Evolutionary conservation across 2,113 vertebrate genomes (phyloP).

Genomic region (Arvicanthis niloticus): DNA sequence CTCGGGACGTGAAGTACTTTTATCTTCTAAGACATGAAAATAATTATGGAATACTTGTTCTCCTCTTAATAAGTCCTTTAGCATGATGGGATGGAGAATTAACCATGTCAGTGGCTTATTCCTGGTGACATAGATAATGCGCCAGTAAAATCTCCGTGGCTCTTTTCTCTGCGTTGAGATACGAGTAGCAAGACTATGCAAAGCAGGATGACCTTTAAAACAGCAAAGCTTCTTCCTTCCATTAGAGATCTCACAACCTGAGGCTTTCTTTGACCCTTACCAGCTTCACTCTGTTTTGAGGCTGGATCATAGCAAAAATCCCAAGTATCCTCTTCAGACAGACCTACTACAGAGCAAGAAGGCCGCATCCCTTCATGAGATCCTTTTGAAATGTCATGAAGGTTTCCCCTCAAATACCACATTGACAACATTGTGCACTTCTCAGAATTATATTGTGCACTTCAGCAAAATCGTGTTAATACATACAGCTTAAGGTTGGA

Average conservation of each 20-base stretch:
- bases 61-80: not conserved
- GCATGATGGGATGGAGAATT: not conserved
- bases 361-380: not conserved
- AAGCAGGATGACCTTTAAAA: not conserved
- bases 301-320: not conserved
- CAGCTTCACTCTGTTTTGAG: not conserved
- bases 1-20: slow-evolving; percentile 12
- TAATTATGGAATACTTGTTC: slow-evolving; percentile 1
- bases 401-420: not conserved
- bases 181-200: not conserved
- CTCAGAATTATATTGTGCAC: not conserved
- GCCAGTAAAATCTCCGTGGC: not conserved
- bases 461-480: not conserved
- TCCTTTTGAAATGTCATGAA: not conserved
- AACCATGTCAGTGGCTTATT: not conserved
- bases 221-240: not conserved
- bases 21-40: slow-evolving; percentile 31
- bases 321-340: not conserved
- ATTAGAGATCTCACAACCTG: not conserved
- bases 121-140: not conserved
- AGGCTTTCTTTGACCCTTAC: not conserved
- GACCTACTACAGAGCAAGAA: not conserved
- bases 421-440: not conserved
- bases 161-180: not conserved
- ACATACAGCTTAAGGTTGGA: not conserved